Percentiles rank a stretch among this genome's conserved stretches.
These are phyloP conservation scores for Acrossocheilus wenchowensis DNA, from an alignment of 2,797 vertebrate species.

Conservation along the genomic window DNA sequence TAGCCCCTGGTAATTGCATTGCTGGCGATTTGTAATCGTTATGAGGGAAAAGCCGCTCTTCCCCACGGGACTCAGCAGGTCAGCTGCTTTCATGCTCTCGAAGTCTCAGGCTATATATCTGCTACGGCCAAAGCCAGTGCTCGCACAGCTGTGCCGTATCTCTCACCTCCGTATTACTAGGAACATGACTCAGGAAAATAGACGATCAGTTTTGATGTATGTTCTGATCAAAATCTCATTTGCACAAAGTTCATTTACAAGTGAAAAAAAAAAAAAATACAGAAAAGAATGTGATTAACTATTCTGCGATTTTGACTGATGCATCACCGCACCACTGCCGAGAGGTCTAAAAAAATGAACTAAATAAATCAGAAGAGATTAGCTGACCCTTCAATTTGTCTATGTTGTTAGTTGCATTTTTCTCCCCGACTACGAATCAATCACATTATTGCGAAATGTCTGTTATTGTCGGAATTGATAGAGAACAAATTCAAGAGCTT, in stretches of 20 bases:
- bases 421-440: constrained; percentile 59
- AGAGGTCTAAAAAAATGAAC: neutral
- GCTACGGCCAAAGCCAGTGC: neutral
- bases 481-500: constrained; percentile 24
- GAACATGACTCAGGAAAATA: constrained; percentile 25
- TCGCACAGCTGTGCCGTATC: neutral
- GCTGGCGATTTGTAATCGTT: constrained; percentile 54
- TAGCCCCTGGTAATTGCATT: constrained; percentile 43
- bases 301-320: constrained; percentile 31
- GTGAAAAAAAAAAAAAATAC: neutral
- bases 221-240: constrained; percentile 33
- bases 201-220: constrained; percentile 15
- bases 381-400: constrained; percentile 52
- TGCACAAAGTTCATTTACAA: constrained; percentile 35
- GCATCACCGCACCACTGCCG: constrained; percentile 7
- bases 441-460: constrained; percentile 53
- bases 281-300: constrained; percentile 35
- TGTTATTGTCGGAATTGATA: constrained; percentile 53
- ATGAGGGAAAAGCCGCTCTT: constrained; percentile 33
- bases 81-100: constrained; percentile 22
- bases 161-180: neutral
- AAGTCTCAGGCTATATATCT: constrained; percentile 44
- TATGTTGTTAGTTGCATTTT: constrained; percentile 40
- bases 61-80: constrained; percentile 29
- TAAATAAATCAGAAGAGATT: constrained; percentile 46